These are phyloP conservation scores for Bimastos eiseni DNA, from an alignment of 2,888 invertebrate genomes.

Conservation along the genomic window DNA sequence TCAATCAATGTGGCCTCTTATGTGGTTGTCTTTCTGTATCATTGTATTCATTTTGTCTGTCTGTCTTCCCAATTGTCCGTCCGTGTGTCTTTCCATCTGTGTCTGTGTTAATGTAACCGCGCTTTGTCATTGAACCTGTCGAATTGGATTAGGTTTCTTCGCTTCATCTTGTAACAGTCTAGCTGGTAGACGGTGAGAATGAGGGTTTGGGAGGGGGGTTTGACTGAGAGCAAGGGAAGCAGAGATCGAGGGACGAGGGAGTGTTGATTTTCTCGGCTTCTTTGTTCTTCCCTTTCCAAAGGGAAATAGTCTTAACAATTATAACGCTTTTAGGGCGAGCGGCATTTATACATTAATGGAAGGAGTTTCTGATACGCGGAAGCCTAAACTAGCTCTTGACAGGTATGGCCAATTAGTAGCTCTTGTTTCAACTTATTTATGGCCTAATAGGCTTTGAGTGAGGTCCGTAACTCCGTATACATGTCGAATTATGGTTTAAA, in stretches of 20 bases:
- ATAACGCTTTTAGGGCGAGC: conserved; percentile 4
- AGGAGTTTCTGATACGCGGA: background rate
- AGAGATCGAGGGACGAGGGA: background rate
- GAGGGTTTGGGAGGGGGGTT: background rate
- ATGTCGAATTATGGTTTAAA: background rate
- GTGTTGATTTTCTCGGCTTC: background rate
- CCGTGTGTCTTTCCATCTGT: background rate
- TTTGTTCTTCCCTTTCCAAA: background rate
- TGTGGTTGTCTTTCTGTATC: too few relatives aligned
- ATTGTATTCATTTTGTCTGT: background rate
- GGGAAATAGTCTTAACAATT: background rate
- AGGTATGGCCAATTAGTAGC: background rate
- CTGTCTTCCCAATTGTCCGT: background rate
- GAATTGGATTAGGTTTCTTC: background rate
- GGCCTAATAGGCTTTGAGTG: background rate
- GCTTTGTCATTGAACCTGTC: background rate
- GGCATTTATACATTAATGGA: background rate
- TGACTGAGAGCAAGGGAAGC: background rate
- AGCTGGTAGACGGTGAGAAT: background rate
- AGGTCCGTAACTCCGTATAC: background rate
- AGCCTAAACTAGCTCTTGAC: background rate
- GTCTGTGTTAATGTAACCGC: background rate
- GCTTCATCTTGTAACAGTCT: background rate
- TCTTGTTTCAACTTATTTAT: background rate
- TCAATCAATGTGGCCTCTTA: background rate